phyloP scores from a whole-genome alignment of 2,113 vertebrate genomes.

The Anhinga anhinga region DNA sequence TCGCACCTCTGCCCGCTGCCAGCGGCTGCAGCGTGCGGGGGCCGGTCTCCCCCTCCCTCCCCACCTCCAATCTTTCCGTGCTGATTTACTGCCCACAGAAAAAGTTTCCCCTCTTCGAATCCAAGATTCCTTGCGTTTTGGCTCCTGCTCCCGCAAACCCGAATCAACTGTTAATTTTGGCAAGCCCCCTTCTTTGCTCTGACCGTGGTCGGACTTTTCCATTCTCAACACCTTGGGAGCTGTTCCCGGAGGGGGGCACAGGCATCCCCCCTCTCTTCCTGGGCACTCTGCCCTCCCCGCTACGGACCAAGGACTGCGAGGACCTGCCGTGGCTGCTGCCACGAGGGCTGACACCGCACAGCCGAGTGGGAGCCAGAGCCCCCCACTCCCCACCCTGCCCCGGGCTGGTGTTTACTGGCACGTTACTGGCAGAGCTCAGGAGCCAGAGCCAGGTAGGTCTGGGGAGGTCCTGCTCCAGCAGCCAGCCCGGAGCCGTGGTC shows the following conservation, averaged over 20 bases:
- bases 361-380: background rate
- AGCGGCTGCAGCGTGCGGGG: background rate
- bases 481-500: background rate
- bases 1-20: background rate
- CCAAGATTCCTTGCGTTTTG: conserved; percentile 21
- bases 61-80: background rate
- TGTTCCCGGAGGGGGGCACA: background rate
- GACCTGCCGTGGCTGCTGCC: background rate
- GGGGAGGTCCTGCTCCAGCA: background rate
- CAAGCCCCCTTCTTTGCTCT: background rate
- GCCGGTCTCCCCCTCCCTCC: background rate
- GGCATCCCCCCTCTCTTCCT: background rate
- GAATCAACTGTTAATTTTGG: background rate
- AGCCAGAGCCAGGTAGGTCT: background rate
- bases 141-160: background rate
- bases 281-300: background rate
- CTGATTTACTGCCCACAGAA: background rate
- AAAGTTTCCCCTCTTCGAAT: background rate
- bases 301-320: too few species aligned
- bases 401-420: background rate
- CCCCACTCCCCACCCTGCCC: background rate
- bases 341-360: rapidly evolving
- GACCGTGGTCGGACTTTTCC: background rate
- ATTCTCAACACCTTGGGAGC: background rate
- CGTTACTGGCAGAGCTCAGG: background rate